Evolutionary conservation across 1,140 invertebrate genomes (phyloP).

Genomic region (Conus betulinus): DNA sequence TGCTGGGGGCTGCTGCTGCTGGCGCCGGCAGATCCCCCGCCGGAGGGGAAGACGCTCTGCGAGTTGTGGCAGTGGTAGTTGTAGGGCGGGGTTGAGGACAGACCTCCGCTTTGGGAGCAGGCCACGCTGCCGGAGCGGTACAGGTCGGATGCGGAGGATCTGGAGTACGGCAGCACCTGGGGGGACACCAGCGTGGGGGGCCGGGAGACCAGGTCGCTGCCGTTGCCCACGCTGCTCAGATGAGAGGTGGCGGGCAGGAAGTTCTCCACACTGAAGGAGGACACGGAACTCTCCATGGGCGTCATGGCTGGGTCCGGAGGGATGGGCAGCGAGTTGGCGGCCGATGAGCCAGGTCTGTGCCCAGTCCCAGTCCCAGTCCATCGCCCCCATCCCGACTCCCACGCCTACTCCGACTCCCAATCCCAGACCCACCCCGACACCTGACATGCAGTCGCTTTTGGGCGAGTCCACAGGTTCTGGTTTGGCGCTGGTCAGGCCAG

Average conservation of each 20-base stretch:
- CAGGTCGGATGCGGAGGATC: constrained; percentile 58
- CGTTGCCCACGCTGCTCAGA: constrained; percentile 17
- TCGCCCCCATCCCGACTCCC: constrained; percentile 1
- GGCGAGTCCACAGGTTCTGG: constrained; percentile 63
- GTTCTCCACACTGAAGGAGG: constrained; percentile 71
- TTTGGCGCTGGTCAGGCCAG: constrained; percentile 46
- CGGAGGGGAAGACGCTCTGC: constrained; percentile 32
- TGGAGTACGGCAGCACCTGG: constrained; percentile 60
- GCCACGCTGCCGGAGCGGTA: constrained; percentile 56
- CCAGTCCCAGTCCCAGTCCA: constrained; percentile 13
- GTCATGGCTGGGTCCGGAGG: constrained; percentile 48
- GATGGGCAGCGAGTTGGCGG: constrained; percentile 57
- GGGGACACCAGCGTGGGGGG: constrained; percentile 61
- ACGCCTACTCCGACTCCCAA: constrained; percentile 18
- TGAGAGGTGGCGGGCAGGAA: constrained; percentile 63
- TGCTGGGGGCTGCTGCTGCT: constrained; percentile 49
- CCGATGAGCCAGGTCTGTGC: background rate
- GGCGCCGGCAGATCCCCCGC: constrained; percentile 41
- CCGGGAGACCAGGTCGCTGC: constrained; percentile 55
- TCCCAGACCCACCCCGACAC: constrained; percentile 11
- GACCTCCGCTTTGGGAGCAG: constrained; percentile 40
- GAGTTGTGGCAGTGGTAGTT: constrained; percentile 53
- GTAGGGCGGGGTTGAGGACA: constrained; percentile 46
- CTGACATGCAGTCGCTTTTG: constrained; percentile 49
- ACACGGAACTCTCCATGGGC: constrained; percentile 52